phyloP scores from a whole-genome alignment of 35 echinoderm and acorn worm species.

The Acanthaster planci region DNA sequence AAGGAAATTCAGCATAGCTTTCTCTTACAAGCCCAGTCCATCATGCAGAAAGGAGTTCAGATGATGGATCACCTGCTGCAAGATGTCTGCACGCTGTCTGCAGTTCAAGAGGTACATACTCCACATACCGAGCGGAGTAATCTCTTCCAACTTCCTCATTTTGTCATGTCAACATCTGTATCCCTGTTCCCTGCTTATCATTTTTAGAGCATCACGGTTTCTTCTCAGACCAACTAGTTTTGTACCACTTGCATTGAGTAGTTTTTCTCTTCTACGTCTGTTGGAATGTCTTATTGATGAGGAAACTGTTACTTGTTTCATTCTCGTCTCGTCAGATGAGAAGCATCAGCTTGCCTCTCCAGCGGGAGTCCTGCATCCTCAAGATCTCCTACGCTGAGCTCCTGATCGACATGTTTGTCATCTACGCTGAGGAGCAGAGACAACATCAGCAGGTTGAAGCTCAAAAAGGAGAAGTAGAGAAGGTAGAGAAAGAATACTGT shows the following conservation, averaged over 20 bases:
- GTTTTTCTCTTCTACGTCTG: no score
- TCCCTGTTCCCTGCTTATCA: no score
- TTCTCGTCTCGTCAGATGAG: constrained; percentile 46
- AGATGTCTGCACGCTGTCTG: constrained; percentile 47
- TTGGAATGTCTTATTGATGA: no score
- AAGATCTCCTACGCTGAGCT: constrained; percentile 83
- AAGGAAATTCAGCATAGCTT: constrained; percentile 82
- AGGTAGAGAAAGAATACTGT: constrained; percentile 78
- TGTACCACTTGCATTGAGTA: no score
- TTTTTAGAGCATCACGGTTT: no score
- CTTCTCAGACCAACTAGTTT: no score
- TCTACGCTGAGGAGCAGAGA: constrained; percentile 80
- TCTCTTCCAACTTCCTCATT: no score
- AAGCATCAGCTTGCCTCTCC: constrained; percentile 69
- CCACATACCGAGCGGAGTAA: no score
- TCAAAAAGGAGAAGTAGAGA: constrained; percentile 81
- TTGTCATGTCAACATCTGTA: no score
- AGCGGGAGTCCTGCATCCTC: constrained; percentile 61
- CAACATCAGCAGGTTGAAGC: constrained; percentile 64
- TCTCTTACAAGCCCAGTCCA: constrained; percentile 68
- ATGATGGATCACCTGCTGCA: constrained; percentile 58
- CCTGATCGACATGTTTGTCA: constrained; percentile 90
- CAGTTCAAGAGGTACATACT: constrained; percentile 59
- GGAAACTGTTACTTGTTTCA: no score
- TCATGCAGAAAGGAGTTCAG: constrained; percentile 66